phyloP scores from a whole-genome alignment of 2,113 vertebrate genomes.

The Eidolon helvum region DNA sequence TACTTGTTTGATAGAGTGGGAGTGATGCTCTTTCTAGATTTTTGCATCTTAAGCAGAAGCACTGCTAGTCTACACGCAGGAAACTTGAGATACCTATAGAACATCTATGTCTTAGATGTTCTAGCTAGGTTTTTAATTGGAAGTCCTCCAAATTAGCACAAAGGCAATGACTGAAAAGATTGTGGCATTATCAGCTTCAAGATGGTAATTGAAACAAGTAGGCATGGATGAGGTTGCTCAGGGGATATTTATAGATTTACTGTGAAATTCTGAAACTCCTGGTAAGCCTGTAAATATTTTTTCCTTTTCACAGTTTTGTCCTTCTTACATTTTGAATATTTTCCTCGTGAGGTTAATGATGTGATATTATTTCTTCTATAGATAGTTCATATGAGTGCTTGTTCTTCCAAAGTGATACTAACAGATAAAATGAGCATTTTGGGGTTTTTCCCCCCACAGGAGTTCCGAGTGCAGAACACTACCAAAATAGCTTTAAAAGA shows the following conservation, averaged over 20 bases:
- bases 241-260: neutral
- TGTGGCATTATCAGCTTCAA: neutral
- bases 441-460: constrained; percentile 71
- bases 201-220: neutral
- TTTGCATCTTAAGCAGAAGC: neutral
- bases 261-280: neutral
- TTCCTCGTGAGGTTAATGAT: neutral
- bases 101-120: neutral
- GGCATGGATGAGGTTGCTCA: neutral
- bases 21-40: neutral
- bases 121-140: neutral
- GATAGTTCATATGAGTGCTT: neutral
- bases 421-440: neutral
- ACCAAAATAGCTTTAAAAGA: constrained; percentile 84
- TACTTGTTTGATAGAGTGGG: neutral
- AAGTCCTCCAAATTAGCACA: neutral
- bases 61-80: neutral
- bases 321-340: neutral
- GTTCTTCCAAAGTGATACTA: neutral
- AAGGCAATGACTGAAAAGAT: neutral
- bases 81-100: neutral
- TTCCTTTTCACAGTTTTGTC: neutral
- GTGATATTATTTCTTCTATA: neutral
- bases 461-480: constrained; percentile 83
- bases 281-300: neutral